Percentiles rank a stretch among this genome's conserved stretches.
Evolutionary conservation across 2,113 vertebrate genomes (phyloP).

Genomic region (Oophaga pumilio): DNA sequence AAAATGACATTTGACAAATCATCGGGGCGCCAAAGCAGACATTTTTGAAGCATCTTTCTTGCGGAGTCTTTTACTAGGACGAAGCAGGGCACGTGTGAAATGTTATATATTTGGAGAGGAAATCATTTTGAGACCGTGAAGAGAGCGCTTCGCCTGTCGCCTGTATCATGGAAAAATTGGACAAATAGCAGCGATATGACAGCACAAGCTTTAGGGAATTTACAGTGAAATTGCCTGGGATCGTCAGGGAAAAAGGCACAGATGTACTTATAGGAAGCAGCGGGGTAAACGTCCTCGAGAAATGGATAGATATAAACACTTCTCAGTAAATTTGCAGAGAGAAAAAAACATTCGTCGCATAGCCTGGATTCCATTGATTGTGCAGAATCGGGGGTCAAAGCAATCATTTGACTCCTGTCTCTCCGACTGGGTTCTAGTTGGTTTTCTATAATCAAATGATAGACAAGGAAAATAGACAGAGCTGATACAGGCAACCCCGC

Average conservation of each 20-base stretch:
- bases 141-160: neutral
- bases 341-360: conserved; percentile 3
- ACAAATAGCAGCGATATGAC: conserved; percentile 19
- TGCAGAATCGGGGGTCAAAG: conserved; percentile 3
- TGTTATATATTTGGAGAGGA: conserved; percentile 13
- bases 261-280: conserved; percentile 23
- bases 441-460: conserved; percentile 45
- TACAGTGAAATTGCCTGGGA: conserved; percentile 21
- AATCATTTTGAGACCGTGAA: conserved; percentile 26
- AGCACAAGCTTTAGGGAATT: conserved; percentile 42
- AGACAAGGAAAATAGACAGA: conserved; percentile 17
- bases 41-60: neutral
- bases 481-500: neutral
- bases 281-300: neutral
- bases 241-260: neutral
- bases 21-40: no score
- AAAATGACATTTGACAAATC: no score
- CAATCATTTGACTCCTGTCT: conserved; percentile 3
- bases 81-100: conserved; percentile 26
- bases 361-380: conserved; percentile 24
- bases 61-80: neutral
- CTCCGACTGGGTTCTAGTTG: neutral
- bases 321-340: neutral
- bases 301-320: conserved; percentile 28
- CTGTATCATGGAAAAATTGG: conserved; percentile 30